These are phyloP conservation scores for Copidosoma floridanum DNA, from an alignment of 1,140 invertebrate genomes.

Conservation along the genomic window DNA sequence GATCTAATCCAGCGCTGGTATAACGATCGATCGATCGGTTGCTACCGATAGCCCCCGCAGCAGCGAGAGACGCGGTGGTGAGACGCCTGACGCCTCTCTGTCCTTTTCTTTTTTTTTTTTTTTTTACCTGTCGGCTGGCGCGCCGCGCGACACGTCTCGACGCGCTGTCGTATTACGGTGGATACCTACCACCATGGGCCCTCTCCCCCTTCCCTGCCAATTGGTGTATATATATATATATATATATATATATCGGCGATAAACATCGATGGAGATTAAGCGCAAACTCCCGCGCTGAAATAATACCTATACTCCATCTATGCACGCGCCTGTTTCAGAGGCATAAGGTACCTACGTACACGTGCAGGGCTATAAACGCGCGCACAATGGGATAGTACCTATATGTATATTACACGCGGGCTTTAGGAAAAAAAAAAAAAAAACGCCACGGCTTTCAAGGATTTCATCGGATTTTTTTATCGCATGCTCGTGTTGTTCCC, in stretches of 20 bases:
- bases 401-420: background rate
- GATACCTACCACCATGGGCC: no score
- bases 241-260: background rate
- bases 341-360: background rate
- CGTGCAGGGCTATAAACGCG: background rate
- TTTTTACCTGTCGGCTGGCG: no score
- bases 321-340: constrained; percentile 1
- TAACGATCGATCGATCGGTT: constrained; percentile 8
- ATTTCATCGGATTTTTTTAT: background rate
- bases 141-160: no score
- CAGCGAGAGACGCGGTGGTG: background rate
- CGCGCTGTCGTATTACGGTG: no score
- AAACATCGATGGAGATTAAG: constrained; percentile 14
- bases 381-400: constrained; percentile 6
- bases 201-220: no score
- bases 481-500: no score
- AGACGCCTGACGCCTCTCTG: background rate
- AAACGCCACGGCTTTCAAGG: background rate
- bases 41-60: background rate
- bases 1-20: background rate
- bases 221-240: background rate
- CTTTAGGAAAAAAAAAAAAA: constrained; percentile 4
- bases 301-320: background rate
- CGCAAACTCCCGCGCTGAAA: background rate
- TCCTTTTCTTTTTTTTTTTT: background rate